Conservation (phyloP, 2,113 vertebrate species). For the Eptesicus fuscus region DNA sequence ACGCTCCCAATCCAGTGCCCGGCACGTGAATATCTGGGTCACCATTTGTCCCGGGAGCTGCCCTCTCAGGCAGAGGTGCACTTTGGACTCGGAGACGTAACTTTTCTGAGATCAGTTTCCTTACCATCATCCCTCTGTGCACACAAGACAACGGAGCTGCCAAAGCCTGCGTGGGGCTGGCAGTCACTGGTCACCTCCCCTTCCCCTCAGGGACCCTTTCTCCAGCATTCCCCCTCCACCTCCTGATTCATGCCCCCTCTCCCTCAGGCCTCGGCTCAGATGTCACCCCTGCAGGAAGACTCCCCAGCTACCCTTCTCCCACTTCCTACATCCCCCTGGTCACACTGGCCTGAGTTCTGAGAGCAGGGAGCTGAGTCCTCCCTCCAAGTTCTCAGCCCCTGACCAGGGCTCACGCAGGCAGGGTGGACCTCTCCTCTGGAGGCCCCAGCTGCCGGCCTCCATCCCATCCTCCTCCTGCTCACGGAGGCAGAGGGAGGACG, state of each 20-base stretch:
- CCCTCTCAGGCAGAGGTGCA: neutral
- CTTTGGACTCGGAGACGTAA: neutral
- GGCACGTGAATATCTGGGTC: neutral
- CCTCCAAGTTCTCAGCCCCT: neutral
- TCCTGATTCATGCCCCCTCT: neutral
- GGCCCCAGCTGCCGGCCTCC: neutral
- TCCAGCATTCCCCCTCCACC: neutral
- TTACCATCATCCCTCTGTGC: neutral
- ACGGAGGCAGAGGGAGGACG: neutral
- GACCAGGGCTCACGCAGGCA: neutral
- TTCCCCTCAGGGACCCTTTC: neutral
- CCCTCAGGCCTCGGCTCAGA: neutral
- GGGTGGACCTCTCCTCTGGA: neutral
- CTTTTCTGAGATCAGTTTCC: neutral
- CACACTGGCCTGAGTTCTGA: neutral
- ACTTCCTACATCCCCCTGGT: neutral
- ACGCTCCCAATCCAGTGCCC: no score
- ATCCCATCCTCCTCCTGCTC: neutral
- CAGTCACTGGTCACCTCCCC: neutral
- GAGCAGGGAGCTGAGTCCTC: neutral
- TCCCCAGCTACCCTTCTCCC: neutral
- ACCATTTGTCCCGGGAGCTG: neutral
- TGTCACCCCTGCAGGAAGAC: neutral
- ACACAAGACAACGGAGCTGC: accelerated
- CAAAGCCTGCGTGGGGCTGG: neutral